These are phyloP conservation scores for Pseudomyrmex concolor DNA, from an alignment of 1,140 invertebrate species.

Conservation along the genomic window DNA sequence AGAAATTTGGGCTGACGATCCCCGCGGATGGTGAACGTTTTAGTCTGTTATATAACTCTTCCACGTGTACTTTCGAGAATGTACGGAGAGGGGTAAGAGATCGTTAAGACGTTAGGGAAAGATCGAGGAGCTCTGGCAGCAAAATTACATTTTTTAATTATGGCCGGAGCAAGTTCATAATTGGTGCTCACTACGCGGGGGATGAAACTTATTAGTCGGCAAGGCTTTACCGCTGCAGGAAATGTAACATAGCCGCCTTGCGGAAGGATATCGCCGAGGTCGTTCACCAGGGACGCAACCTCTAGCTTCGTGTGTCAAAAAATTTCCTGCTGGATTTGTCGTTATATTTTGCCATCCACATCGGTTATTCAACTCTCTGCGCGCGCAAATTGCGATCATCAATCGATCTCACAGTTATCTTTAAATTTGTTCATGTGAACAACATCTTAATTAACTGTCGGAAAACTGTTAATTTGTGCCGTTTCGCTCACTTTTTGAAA, in stretches of 20 bases:
- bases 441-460: no score
- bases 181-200: constrained; percentile 84
- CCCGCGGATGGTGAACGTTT: constrained; percentile 50
- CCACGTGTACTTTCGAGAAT: constrained; percentile 50
- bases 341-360: not conserved
- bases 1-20: not conserved
- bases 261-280: constrained; percentile 70
- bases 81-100: constrained; percentile 67
- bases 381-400: not conserved
- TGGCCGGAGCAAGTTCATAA: constrained; percentile 82
- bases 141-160: constrained; percentile 84
- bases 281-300: constrained; percentile 74
- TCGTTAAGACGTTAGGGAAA: constrained; percentile 70
- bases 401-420: not conserved
- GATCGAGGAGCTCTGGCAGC: constrained; percentile 70
- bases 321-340: not conserved
- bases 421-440: not conserved
- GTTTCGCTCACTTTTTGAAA: no score
- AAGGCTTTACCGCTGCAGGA: constrained; percentile 75
- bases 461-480: no score
- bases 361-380: not conserved
- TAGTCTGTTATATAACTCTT: constrained; percentile 46
- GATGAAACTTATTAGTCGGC: constrained; percentile 84
- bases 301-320: not conserved
- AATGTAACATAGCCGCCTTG: constrained; percentile 77